Conservation (phyloP, 2,113 vertebrate species). For the Calidris pugnax region DNA sequence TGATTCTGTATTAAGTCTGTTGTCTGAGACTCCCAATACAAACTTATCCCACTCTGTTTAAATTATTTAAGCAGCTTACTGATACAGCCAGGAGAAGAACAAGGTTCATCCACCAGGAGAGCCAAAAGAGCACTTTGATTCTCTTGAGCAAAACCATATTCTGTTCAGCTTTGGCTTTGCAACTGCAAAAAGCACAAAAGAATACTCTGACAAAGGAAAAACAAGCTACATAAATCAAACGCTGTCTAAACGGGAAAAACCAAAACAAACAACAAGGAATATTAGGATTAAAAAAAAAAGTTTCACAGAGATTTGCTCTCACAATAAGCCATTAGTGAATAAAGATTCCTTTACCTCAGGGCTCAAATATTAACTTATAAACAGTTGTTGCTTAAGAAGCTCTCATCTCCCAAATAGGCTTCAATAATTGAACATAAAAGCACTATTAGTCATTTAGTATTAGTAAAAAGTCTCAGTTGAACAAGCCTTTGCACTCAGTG, state of each 20-base stretch:
- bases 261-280: not conserved
- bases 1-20: not conserved
- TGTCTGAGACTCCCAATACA: rapidly evolving
- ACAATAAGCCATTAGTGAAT: not conserved
- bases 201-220: not conserved
- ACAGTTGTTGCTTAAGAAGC: not conserved
- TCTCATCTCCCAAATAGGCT: not conserved
- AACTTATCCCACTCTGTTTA: not conserved
- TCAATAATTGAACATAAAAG: conserved; percentile 33
- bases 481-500: not conserved
- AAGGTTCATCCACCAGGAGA: not conserved
- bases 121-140: not conserved
- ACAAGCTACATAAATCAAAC: not conserved
- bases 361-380: no score
- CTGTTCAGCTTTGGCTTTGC: not conserved
- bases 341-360: not conserved
- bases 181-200: not conserved
- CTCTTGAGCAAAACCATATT: not conserved
- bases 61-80: not conserved
- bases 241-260: not conserved
- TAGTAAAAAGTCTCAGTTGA: not conserved
- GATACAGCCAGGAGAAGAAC: not conserved
- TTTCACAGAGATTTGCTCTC: not conserved
- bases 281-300: not conserved
- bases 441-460: not conserved